These are phyloP conservation scores for Numenius phaeopus DNA, from an alignment of 2,797 vertebrate species.

Conservation along the genomic window DNA sequence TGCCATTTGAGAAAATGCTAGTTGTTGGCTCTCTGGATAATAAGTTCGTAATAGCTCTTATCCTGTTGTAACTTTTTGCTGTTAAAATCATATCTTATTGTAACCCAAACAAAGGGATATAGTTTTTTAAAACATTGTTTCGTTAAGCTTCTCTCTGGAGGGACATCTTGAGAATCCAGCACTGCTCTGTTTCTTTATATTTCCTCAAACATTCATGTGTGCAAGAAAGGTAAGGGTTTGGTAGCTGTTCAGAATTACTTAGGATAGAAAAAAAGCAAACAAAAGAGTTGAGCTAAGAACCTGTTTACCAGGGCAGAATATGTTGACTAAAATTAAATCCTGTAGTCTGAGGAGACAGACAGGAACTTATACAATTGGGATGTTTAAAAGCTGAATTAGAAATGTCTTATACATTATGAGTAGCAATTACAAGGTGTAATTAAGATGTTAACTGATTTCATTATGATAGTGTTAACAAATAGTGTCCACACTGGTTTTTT, in stretches of 20 bases:
- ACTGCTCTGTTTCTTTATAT: conserved; percentile 29
- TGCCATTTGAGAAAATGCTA: conserved; percentile 52
- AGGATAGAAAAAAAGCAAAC: not conserved
- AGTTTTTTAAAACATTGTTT: conserved; percentile 48
- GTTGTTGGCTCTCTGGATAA: conserved; percentile 29
- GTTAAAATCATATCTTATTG: conserved; percentile 63
- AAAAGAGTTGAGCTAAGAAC: not conserved
- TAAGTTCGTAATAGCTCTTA: conserved; percentile 57
- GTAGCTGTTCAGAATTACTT: not conserved
- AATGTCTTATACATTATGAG: not conserved
- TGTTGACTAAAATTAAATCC: not conserved
- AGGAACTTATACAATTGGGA: not conserved
- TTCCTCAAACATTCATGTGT: not conserved
- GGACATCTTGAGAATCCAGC: conserved; percentile 7
- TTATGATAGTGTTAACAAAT: not conserved
- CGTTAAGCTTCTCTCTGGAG: conserved; percentile 58
- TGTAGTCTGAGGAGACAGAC: not conserved
- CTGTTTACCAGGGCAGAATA: not conserved
- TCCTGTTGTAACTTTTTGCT: conserved; percentile 54
- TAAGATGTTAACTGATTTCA: conserved; percentile 34
- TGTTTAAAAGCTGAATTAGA: not conserved
- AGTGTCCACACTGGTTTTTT: not conserved
- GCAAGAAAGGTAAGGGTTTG: not conserved
- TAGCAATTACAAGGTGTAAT: conserved; percentile 6
- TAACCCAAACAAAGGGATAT: conserved; percentile 57